Conservation (phyloP, 37 sponge, comb jelly and placozoan genomes). For the Eunapius fragilis region DNA sequence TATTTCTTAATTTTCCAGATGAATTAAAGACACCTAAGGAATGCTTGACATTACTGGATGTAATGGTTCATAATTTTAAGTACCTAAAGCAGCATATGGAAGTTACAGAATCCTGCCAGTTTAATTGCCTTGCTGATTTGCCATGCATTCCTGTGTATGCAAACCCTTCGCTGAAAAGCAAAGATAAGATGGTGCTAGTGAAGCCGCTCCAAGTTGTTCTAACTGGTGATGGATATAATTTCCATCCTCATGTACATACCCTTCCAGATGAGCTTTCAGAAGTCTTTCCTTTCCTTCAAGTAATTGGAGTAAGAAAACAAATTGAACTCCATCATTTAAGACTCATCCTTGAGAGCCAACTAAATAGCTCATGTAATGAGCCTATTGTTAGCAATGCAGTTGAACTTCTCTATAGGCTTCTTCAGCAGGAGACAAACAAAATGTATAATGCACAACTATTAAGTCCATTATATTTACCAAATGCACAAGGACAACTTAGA, state of each 20-base stretch:
- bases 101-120: too few species aligned
- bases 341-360: slow-evolving; percentile 35
- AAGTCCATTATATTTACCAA: too few species aligned
- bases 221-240: neutral
- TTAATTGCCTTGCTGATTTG: too few species aligned
- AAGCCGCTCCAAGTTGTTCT: slow-evolving; percentile 45
- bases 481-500: too few species aligned
- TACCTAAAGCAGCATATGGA: neutral
- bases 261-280: slow-evolving; percentile 15
- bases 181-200: too few species aligned
- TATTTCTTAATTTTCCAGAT: slow-evolving; percentile 38
- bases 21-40: neutral
- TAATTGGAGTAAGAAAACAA: slow-evolving; percentile 8
- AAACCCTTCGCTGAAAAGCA: too few species aligned
- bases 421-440: neutral
- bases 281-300: neutral
- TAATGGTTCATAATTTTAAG: slow-evolving; percentile 4
- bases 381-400: neutral
- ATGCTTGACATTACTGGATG: neutral
- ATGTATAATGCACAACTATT: too few species aligned
- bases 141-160: too few species aligned
- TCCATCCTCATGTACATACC: slow-evolving; percentile 34
- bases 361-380: too few species aligned
- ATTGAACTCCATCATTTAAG: slow-evolving; percentile 31
- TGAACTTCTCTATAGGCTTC: neutral